These are phyloP conservation scores for Tipula lateralis DNA, from an alignment of 2,888 invertebrate genomes.

Conservation along the genomic window DNA sequence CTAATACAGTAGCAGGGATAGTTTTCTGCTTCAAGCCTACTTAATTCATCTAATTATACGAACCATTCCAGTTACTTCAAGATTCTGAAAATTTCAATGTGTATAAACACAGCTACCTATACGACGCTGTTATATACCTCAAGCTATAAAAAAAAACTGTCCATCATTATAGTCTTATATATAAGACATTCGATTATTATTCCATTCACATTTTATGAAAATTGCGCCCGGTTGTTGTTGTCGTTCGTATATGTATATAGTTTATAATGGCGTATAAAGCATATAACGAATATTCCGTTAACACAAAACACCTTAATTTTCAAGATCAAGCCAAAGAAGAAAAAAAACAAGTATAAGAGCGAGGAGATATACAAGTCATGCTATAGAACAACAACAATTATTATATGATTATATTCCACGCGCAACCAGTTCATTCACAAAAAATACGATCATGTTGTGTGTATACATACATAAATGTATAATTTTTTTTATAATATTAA, in stretches of 20 bases:
- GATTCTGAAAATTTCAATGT: too few relatives aligned
- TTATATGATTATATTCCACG: slow-evolving; percentile 27
- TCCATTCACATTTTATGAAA: neutral
- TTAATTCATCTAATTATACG: too few relatives aligned
- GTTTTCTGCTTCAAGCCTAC: too few relatives aligned
- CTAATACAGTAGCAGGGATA: too few relatives aligned
- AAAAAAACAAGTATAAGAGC: neutral
- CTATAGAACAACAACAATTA: neutral
- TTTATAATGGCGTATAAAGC: neutral
- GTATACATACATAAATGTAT: too few relatives aligned
- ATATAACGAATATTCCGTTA: neutral
- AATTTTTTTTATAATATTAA: neutral
- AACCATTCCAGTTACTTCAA: too few relatives aligned
- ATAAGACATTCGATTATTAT: neutral
- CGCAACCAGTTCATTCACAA: slow-evolving; percentile 29
- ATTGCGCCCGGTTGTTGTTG: neutral
- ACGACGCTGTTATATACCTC: neutral
- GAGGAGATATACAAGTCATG: neutral
- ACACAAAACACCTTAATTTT: slow-evolving; percentile 1
- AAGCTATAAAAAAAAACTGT: neutral
- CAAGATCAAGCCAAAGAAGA: neutral
- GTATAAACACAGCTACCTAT: neutral
- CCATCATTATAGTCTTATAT: neutral
- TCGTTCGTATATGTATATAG: neutral
- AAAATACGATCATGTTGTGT: slow-evolving; percentile 3